Conservation (phyloP, 2,888 invertebrate genomes). For the Pimpla rufipes region DNA sequence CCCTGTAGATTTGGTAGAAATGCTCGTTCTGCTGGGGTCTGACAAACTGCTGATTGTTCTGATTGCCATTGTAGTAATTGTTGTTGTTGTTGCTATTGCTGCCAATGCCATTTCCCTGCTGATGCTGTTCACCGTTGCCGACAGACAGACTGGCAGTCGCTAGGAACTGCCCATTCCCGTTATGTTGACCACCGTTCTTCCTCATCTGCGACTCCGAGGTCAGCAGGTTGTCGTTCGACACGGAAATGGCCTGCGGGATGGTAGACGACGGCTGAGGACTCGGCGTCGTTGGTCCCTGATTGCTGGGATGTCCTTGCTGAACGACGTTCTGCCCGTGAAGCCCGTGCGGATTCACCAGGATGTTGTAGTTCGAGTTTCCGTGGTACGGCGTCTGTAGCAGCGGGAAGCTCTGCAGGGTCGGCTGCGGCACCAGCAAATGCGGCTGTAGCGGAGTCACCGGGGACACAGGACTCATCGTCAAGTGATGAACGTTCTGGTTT, state of each 20-base stretch:
- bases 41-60: constrained; percentile 68
- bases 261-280: constrained; percentile 49
- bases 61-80: constrained; percentile 68
- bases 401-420: constrained; percentile 66
- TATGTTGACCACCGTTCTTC: constrained; percentile 64
- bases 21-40: constrained; percentile 71
- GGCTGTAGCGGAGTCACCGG: background rate
- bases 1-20: constrained; percentile 67
- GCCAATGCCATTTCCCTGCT: background rate
- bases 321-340: constrained; percentile 76
- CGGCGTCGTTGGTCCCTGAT: constrained; percentile 62
- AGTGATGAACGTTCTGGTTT: constrained; percentile 67
- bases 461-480: constrained; percentile 60
- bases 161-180: constrained; percentile 73
- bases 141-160: constrained; percentile 79
- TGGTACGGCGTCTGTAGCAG: constrained; percentile 67
- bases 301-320: constrained; percentile 57
- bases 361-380: constrained; percentile 71
- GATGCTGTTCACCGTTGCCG: constrained; percentile 69
- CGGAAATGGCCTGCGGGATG: constrained; percentile 61
- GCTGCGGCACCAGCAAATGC: constrained; percentile 76
- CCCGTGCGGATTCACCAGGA: constrained; percentile 77
- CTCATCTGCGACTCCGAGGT: constrained; percentile 70
- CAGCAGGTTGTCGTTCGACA: constrained; percentile 66
- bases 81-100: constrained; percentile 48